These are phyloP conservation scores for Erpetoichthys calabaricus DNA, from an alignment of 2,797 vertebrate species.

Conservation along the genomic window DNA sequence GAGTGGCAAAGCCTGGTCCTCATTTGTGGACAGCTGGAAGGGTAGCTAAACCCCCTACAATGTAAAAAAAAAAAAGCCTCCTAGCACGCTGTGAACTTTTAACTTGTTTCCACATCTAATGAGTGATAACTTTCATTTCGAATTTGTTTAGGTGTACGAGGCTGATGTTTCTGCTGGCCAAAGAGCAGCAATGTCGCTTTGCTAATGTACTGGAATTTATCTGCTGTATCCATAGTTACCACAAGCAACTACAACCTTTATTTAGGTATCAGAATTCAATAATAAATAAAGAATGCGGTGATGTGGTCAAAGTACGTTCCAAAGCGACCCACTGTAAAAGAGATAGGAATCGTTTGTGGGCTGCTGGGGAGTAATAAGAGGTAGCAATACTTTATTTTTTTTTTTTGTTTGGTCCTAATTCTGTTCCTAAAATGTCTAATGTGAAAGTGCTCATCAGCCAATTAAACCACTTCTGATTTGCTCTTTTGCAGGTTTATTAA, in stretches of 20 bases:
- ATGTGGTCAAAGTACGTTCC: too few relatives aligned
- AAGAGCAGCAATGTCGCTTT: slow-evolving; percentile 27
- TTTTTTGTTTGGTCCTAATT: too few relatives aligned
- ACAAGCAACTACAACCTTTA: slow-evolving; percentile 64
- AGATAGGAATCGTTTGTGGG: too few relatives aligned
- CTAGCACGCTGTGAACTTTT: slow-evolving; percentile 50
- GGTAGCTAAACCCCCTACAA: slow-evolving; percentile 60
- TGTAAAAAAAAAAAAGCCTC: slow-evolving; percentile 41
- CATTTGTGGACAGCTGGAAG: slow-evolving; percentile 95
- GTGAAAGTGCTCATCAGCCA: too few relatives aligned
- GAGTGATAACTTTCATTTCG: slow-evolving; percentile 32
- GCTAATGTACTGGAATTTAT: slow-evolving; percentile 58
- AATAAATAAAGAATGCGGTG: too few relatives aligned
- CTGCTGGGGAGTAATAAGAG: too few relatives aligned
- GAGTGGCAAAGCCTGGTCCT: slow-evolving; percentile 86
- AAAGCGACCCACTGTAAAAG: too few relatives aligned
- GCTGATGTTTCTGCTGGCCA: slow-evolving; percentile 22
- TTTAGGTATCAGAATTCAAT: slow-evolving; percentile 30
- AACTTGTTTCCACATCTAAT: slow-evolving; percentile 40
- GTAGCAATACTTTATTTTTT: too few relatives aligned
- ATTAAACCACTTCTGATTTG: slow-evolving; percentile 11
- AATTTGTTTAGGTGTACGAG: slow-evolving; percentile 29
- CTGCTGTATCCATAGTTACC: slow-evolving; percentile 53
- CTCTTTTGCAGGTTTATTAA: slow-evolving; percentile 95
- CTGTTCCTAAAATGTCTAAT: too few relatives aligned